phyloP scores from a whole-genome alignment of 2,888 invertebrate species.

The Pyrocoelia pectoralis region DNA sequence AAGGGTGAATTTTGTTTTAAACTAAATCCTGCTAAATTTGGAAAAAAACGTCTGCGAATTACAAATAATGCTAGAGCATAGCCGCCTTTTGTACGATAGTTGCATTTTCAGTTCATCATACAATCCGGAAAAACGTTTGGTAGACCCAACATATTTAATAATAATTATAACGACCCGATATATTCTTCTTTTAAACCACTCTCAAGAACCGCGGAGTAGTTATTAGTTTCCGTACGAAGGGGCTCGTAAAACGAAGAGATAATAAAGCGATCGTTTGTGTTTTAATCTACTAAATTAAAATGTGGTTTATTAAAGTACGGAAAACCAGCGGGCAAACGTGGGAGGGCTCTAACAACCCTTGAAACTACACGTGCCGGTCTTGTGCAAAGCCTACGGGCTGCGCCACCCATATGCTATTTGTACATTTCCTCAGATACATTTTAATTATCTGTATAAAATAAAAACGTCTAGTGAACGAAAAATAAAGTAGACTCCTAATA shows the following conservation, averaged over 20 bases:
- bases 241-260: conserved; percentile 17
- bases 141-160: too few species aligned
- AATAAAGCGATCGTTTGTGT: conserved; percentile 24
- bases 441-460: not conserved
- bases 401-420: conserved; percentile 42
- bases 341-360: conserved; percentile 38
- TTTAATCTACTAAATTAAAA: conserved; percentile 41
- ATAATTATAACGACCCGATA: too few species aligned
- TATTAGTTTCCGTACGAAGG: not conserved
- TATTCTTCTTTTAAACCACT: not conserved
- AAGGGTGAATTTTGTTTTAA: too few species aligned
- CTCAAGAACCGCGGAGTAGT: not conserved
- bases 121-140: too few species aligned
- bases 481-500: not conserved
- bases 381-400: conserved; percentile 41
- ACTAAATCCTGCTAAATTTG: too few species aligned
- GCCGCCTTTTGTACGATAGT: too few species aligned
- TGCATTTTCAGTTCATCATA: too few species aligned
- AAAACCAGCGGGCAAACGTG: conserved; percentile 22
- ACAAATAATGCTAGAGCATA: too few species aligned
- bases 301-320: conserved; percentile 43
- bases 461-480: not conserved
- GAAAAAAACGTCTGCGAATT: too few species aligned
- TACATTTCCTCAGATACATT: not conserved
- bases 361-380: conserved; percentile 48